These are phyloP conservation scores for Musca domestica DNA, from an alignment of 1,140 invertebrate species.

Conservation along the genomic window DNA sequence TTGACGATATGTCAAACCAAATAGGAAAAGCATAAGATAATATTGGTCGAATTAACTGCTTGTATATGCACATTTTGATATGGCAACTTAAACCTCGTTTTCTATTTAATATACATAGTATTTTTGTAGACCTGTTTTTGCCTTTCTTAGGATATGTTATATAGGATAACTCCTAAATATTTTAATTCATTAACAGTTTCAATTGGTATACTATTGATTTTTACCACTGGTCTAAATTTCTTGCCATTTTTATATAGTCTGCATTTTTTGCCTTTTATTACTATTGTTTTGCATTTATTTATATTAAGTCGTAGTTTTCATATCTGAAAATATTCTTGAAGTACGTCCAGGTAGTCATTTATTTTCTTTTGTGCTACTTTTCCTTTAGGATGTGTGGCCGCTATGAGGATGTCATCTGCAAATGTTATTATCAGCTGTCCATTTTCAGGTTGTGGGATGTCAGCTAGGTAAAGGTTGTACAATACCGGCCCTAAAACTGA, in stretches of 20 bases:
- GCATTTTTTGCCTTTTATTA: neutral
- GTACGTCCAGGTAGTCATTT: neutral
- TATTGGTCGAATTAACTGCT: neutral
- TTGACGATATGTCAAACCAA: neutral
- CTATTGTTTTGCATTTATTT: neutral
- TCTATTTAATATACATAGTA: neutral
- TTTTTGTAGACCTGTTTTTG: neutral
- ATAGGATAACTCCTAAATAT: neutral
- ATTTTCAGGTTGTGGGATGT: neutral
- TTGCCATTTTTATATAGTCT: neutral
- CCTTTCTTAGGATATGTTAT: neutral
- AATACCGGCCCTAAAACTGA: too few species aligned
- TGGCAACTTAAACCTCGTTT: too few species aligned
- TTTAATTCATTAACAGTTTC: neutral
- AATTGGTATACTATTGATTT: too few species aligned
- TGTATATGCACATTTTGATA: neutral
- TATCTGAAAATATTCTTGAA: neutral
- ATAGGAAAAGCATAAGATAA: neutral
- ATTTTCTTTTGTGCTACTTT: neutral
- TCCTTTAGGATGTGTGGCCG: too few species aligned
- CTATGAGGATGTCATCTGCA: slow-evolving; percentile 5
- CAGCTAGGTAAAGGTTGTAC: too few species aligned
- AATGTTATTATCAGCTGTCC: neutral
- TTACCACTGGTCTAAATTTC: too few species aligned
- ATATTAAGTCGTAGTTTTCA: slow-evolving; percentile 1